phyloP scores from a whole-genome alignment of 2,113 vertebrate genomes.

The Nansenia antarctica region DNA sequence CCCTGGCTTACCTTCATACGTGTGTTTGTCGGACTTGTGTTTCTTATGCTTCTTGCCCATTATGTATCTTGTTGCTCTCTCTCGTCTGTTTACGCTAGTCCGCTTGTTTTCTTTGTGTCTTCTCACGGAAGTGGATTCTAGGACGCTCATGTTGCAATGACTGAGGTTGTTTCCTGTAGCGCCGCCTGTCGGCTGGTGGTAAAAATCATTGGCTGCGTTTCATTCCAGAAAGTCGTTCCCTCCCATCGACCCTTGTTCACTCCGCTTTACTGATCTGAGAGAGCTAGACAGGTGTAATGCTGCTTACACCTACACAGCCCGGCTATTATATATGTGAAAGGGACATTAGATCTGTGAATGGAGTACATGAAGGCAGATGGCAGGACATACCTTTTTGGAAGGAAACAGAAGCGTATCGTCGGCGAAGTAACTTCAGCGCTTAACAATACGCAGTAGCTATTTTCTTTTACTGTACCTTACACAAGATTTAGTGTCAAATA shows the following conservation, averaged over 20 bases:
- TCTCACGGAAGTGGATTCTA: conserved; percentile 26
- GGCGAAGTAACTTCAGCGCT: no score
- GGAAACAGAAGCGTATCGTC: neutral
- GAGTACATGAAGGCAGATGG: no score
- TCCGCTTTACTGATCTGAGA: no score
- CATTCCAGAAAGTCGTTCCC: no score
- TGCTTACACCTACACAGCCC: neutral
- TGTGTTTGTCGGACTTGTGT: conserved; percentile 90
- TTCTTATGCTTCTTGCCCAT: conserved; percentile 98
- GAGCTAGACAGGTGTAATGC: neutral
- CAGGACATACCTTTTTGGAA: neutral
- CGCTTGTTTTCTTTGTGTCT: neutral
- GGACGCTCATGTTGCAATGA: no score
- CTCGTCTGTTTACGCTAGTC: conserved; percentile 32
- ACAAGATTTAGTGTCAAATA: no score
- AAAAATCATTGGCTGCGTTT: no score
- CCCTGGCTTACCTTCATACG: conserved; percentile 80
- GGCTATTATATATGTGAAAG: neutral
- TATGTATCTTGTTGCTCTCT: conserved; percentile 57
- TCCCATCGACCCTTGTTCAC: no score
- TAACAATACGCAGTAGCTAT: no score
- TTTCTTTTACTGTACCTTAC: no score
- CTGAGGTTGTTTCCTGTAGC: conserved; percentile 15
- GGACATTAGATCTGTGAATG: neutral
- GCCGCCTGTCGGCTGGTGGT: conserved; percentile 36